phyloP scores from a whole-genome alignment of 2,888 invertebrate species.

The Ectemnius continuus region DNA sequence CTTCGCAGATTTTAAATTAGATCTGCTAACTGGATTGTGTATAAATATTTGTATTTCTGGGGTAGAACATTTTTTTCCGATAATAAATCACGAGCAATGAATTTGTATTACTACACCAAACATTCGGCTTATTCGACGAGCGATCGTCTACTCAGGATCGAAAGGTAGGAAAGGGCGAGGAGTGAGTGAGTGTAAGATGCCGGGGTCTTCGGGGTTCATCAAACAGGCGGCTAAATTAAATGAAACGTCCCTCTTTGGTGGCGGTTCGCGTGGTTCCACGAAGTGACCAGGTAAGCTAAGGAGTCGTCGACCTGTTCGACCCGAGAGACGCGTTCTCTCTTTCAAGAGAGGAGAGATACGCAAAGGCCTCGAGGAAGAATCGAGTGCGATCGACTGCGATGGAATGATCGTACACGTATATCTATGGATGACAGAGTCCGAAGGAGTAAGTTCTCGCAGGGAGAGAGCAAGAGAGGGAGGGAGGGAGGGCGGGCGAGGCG shows the following conservation, averaged over 20 bases:
- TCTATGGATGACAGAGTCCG: not conserved
- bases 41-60: too few relatives aligned
- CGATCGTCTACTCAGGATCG: not conserved
- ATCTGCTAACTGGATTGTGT: too few relatives aligned
- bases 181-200: not conserved
- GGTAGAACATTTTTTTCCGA: too few relatives aligned
- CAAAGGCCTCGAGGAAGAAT: slow-evolving; percentile 20
- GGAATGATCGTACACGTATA: too few relatives aligned
- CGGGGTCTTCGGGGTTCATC: slow-evolving; percentile 34
- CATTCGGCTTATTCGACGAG: too few relatives aligned
- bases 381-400: slow-evolving; percentile 5
- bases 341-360: slow-evolving; percentile 18
- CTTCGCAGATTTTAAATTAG: too few relatives aligned
- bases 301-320: slow-evolving; percentile 69
- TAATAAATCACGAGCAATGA: too few relatives aligned
- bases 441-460: slow-evolving; percentile 17
- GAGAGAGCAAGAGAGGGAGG: slow-evolving; percentile 5
- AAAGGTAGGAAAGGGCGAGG: not conserved
- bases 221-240: slow-evolving; percentile 63
- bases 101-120: too few relatives aligned
- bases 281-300: slow-evolving; percentile 58
- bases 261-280: slow-evolving; percentile 63
- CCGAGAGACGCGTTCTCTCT: slow-evolving; percentile 29
- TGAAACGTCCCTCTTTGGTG: slow-evolving; percentile 62
- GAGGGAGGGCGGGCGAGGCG: slow-evolving; percentile 53